Evolutionary conservation across 2,888 invertebrate genomes (phyloP).

Genomic region (Acrobasis suavella): DNA sequence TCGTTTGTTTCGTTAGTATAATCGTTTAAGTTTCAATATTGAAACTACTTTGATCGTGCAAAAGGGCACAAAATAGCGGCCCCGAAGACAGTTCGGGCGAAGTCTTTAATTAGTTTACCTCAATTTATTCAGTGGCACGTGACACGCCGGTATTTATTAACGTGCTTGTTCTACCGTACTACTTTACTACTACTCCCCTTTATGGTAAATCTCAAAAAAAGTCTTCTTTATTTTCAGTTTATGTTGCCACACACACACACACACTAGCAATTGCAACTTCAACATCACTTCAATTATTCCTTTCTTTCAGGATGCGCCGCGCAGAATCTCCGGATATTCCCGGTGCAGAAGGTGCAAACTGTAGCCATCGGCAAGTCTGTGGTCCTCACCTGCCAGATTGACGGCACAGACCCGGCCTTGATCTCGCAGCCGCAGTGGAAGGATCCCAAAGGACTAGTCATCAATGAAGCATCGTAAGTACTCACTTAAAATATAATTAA

Average conservation of each 20-base stretch:
- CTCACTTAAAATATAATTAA: too few relatives aligned
- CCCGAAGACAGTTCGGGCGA: slow-evolving; percentile 30
- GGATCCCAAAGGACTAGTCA: slow-evolving; percentile 86
- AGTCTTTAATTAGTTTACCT: slow-evolving; percentile 66
- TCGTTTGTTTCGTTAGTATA: too few relatives aligned
- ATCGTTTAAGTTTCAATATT: too few relatives aligned
- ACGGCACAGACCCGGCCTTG: slow-evolving; percentile 85
- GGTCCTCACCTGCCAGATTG: slow-evolving; percentile 89
- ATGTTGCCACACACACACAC: too few relatives aligned
- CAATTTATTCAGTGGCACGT: slow-evolving; percentile 65
- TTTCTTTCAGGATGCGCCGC: slow-evolving; percentile 64
- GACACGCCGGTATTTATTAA: slow-evolving; percentile 51
- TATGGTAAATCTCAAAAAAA: too few relatives aligned
- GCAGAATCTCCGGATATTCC: slow-evolving; percentile 86
- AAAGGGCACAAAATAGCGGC: slow-evolving; percentile 21
- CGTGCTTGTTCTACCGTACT: slow-evolving; percentile 35
- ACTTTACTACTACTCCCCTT: not conserved
- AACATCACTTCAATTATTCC: not conserved
- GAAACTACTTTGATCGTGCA: not conserved
- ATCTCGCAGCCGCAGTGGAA: slow-evolving; percentile 91
- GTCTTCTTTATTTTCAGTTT: too few relatives aligned
- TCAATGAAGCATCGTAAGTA: slow-evolving; percentile 86
- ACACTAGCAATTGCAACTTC: too few relatives aligned
- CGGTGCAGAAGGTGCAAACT: slow-evolving; percentile 85
- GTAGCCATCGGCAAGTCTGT: slow-evolving; percentile 89